phyloP scores from a whole-genome alignment of 2,113 vertebrate genomes.

The Eretmochelys imbricata region DNA sequence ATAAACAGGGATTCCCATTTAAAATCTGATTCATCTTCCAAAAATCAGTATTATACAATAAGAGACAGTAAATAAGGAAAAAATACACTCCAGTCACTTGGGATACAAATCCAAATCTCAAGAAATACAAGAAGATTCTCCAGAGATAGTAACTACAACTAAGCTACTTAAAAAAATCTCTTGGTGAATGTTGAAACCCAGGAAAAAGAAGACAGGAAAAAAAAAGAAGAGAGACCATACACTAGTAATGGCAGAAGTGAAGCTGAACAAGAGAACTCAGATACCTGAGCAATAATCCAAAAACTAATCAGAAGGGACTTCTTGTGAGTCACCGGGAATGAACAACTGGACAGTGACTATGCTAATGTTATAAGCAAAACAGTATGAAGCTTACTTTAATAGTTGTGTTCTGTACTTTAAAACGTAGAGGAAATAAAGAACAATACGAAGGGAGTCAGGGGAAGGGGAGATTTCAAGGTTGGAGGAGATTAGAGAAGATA shows the following conservation, averaged over 20 bases:
- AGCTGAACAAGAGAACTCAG: neutral
- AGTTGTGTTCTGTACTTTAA: neutral
- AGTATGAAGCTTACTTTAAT: neutral
- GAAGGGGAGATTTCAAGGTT: neutral
- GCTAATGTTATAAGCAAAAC: neutral
- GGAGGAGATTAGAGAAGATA: neutral
- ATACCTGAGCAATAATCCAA: neutral
- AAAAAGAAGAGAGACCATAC: neutral
- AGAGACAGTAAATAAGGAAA: neutral
- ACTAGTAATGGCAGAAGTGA: neutral
- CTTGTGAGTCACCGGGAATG: neutral
- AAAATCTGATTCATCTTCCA: too few relatives aligned
- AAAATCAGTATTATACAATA: too few relatives aligned
- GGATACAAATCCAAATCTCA: neutral
- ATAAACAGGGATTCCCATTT: too few relatives aligned
- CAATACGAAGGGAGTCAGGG: neutral
- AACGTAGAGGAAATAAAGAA: neutral
- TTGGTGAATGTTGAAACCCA: neutral
- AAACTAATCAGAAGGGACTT: neutral
- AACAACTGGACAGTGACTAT: neutral
- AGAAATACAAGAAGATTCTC: neutral
- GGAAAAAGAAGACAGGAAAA: neutral
- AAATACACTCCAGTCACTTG: neutral
- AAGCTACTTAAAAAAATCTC: neutral
- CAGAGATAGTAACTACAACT: neutral